Percentiles rank a stretch among this genome's conserved stretches.
phyloP scores from a whole-genome alignment of 2,888 invertebrate species.

The Tribolium freemani region DNA sequence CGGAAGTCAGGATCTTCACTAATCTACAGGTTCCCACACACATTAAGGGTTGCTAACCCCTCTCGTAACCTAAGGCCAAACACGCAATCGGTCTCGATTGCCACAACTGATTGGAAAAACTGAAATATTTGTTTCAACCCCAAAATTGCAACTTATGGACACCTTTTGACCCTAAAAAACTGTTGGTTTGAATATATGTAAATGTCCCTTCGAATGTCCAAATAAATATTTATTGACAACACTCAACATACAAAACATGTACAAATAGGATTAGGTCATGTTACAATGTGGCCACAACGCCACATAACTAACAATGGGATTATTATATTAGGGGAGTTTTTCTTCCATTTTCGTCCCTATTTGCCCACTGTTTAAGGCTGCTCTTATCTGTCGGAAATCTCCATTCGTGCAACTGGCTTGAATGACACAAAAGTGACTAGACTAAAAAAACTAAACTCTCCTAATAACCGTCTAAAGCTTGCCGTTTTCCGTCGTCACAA shows the following conservation, averaged over 20 bases:
- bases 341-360: slow-evolving; percentile 19
- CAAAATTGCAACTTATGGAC: slow-evolving; percentile 46
- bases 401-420: neutral
- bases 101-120: slow-evolving; percentile 22
- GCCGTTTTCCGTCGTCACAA: neutral
- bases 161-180: slow-evolving; percentile 41
- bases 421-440: neutral
- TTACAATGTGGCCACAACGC: slow-evolving; percentile 58
- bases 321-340: slow-evolving; percentile 45
- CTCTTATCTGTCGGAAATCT: slow-evolving; percentile 21
- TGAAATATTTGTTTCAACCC: neutral
- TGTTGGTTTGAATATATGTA: slow-evolving; percentile 45
- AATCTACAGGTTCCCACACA: slow-evolving; percentile 64
- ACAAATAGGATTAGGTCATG: slow-evolving; percentile 58
- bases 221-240: slow-evolving; percentile 55
- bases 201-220: slow-evolving; percentile 40
- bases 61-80: slow-evolving; percentile 16
- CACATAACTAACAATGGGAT: slow-evolving; percentile 54
- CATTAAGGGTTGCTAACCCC: slow-evolving; percentile 57
- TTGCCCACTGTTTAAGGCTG: neutral
- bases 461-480: neutral
- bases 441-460: neutral
- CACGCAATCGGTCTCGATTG: slow-evolving; percentile 41
- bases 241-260: slow-evolving; percentile 53
- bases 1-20: slow-evolving; percentile 64